Evolutionary conservation across 35 echinoderm and acorn worm species (phyloP), one percentile per base, ranked within the genome.

Genomic region (Hemicentrotus pulcherrimus): DNA sequence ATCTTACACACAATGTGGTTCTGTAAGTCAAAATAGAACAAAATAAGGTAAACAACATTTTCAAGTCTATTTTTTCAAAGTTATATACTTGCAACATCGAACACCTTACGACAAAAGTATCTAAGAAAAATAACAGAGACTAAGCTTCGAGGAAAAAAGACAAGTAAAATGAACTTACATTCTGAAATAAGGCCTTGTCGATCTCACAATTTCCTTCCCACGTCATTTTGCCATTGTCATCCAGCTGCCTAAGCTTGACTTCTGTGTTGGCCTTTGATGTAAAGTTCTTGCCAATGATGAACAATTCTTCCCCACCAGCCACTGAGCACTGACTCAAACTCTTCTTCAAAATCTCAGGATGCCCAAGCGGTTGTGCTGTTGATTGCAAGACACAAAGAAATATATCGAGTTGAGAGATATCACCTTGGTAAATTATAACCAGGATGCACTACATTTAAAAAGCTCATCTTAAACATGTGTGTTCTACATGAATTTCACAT

Each of bases 281-380:
- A 92, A 99, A 99, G 94, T 99, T 99, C 88, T 99, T 99, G 60
- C 98, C 98, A 18, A 99, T 97, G 86, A 99, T 97, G 93, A 99
- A 99, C 50, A 99, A 59, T 47, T 99, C 98, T 47, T 99, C 97
- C 10, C 97, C 96, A 46, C 98, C 98, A 22, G 95, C 71, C n/a
- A 96, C 96, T 50, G 98, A 98, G 70, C 96, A 97, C 31, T 78
- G 61, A 6, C 94, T 96, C 33, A 98, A 92, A 94, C 97, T 98
- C 95, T 96, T 99, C 78, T 99, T 99, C n/a, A 97, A 94, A 24
- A 99, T 98, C 95, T 99, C 98, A 45, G 98, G 98, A 65, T 98
- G 97, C 19, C 98, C 98, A 46, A 97, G 96, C n/a, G 98, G 98
- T 94, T 99, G 98, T 28, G 98, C 98, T 99, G 92, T 12, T 55